phyloP scores from a whole-genome alignment of 2,113 vertebrate genomes.

The Canis aureus region DNA sequence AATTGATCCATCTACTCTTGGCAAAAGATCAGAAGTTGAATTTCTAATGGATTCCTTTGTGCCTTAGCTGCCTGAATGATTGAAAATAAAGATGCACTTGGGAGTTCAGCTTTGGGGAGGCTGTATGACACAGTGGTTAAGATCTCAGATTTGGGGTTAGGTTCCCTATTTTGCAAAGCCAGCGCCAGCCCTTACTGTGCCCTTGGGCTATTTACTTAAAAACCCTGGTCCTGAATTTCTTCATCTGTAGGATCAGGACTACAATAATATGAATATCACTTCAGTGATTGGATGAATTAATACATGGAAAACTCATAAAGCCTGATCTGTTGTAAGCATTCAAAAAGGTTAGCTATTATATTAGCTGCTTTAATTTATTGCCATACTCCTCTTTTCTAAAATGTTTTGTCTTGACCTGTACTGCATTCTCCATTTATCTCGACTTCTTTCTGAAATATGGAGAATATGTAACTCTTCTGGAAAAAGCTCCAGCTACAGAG shows the following conservation, averaged over 20 bases:
- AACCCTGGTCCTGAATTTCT: neutral
- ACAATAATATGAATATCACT: neutral
- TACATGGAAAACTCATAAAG: neutral
- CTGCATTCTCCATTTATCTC: neutral
- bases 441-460: constrained; percentile 8
- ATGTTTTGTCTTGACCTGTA: neutral
- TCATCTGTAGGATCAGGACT: neutral
- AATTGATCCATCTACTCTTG: neutral
- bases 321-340: neutral
- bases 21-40: constrained; percentile 8
- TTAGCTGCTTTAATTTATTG: neutral
- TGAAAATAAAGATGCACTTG: neutral
- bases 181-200: neutral
- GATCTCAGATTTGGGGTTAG: neutral
- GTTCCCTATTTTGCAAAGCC: neutral
- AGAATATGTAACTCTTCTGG: neutral
- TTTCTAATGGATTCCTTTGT: neutral
- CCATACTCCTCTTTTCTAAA: neutral
- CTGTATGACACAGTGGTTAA: neutral
- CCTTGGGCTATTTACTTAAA: neutral
- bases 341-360: neutral
- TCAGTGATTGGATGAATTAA: neutral
- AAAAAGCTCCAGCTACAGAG: neutral
- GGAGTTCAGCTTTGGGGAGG: neutral
- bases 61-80: neutral